Evolutionary conservation across 2,888 invertebrate species (phyloP), one percentile per base, ranked within the genome.

Genomic region (Erebia palarica): DNA sequence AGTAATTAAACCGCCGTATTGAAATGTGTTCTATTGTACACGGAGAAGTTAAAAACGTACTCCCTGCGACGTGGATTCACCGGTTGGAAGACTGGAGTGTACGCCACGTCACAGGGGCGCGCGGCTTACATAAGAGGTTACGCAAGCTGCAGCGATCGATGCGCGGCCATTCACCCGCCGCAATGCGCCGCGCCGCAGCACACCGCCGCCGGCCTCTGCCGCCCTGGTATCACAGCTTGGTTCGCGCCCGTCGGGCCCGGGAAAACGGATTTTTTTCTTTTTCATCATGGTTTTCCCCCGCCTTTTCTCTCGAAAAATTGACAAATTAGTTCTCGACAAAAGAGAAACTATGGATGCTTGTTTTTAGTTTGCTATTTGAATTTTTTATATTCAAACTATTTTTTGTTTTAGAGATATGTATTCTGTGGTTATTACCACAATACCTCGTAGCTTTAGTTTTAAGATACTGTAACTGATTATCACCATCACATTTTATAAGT

Each of bases 151-250:
- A 79, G 82, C 75, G 92, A 92, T 92, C 93, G 92, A 92, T 92
- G 92, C 85, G 86, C 86, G 92, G 93, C 88, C 90, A 90, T 92
- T 92, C 89, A 92, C 92, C 92, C 92, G 92, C 91, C 92, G 91
- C 92, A 92, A 88, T 92, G 92, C 92, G 92, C 90, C 89, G 87
- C 83, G 82, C 84, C 78, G 82, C 81, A 82, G 78, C 81, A 79
- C 79, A 84, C 82, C 80, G 83, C 84, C 82, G 82, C 81, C 82
- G 78, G 77, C 79, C 81, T 77, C 81, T 89, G 88, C 79, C 80
- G 80, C 84, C 90, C 89, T 90, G 85, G 91, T 91, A 89, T 84
- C 76, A 78, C 75, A 75, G 72, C 75, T 73, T 68, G 71, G 74
- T 75, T 73, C 75, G 74, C 74, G 61, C 74, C 75, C 70, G 67